Base-by-base conservation (phyloP, 2,797 vertebrate genomes). In the Spinus olivaceus region DNA sequence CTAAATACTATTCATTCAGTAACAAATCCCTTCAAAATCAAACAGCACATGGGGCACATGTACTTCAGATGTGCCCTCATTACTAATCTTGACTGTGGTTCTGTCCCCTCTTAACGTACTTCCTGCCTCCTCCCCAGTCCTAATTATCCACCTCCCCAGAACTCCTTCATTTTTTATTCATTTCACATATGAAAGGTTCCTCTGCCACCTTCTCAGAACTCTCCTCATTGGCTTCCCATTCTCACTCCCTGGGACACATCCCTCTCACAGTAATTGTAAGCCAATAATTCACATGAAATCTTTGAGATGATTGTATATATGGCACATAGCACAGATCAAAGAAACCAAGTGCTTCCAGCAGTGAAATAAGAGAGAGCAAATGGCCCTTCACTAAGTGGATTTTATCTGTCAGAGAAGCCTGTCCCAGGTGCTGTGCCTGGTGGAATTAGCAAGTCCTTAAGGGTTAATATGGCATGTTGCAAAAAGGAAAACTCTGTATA, bases 1-100 rank as follows among this genome's bases (percentile, higher is more conserved):
- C 60, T 95, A 96, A 95, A 84, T 78, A 88, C 70, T 30, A 22
- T 81, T 83, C 81, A 82, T 84, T 93, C 83, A 73, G 54, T 67
- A 90, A 80, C 49, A 95, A 96, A 93, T 92, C 87, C 28, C 93
- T 86, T 67, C 27, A 6, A 4, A 67, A 24, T 78, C 76, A 65
- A 60, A 73, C 7, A 54, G 92, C 66, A 76, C 66, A 56, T 20
- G 42, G 44, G 73, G 59, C 44, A 76, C 16, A 72, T 32, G 65
- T 35, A 65, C 21, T 84, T 95, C 46, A 79, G 51, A 92, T 81
- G n/a, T 46, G 63, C 47, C 79, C 54, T 81, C 12, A 2, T 90
- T 96, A 65, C 44, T 86, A 86, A 88, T 86, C 85, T 63, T 25
- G 35, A 88, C 79, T 88, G 35, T 33, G 23, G 47, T 59, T 92